phyloP scores from a whole-genome alignment of 2,113 vertebrate species.

The Saguinus imperator region DNA sequence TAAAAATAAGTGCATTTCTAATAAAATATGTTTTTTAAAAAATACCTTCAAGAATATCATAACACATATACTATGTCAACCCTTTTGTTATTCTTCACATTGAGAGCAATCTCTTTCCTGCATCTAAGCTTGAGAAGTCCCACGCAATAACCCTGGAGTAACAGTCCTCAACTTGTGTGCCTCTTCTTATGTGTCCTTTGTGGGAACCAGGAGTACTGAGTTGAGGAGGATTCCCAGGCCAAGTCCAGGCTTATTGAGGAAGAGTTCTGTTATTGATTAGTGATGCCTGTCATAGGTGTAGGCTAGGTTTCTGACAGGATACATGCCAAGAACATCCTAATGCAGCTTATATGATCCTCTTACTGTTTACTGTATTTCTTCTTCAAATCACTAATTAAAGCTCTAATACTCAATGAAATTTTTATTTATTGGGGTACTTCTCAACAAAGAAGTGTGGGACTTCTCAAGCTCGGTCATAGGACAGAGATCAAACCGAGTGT shows the following conservation, averaged over 20 bases:
- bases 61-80: neutral
- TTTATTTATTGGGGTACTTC: neutral
- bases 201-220: neutral
- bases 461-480: too few relatives aligned
- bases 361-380: neutral
- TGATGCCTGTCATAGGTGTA: neutral
- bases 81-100: neutral
- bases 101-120: neutral
- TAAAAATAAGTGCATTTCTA: neutral
- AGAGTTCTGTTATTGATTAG: neutral
- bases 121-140: neutral
- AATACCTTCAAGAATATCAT: neutral
- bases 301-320: neutral
- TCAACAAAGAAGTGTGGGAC: too few relatives aligned
- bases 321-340: neutral
- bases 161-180: neutral
- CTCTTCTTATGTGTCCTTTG: neutral
- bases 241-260: neutral
- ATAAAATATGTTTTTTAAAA: neutral
- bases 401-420: neutral
- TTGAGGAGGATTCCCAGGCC: neutral
- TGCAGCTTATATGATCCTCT: neutral
- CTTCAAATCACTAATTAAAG: neutral
- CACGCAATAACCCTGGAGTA: neutral
- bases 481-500: too few relatives aligned